Base-by-base conservation (phyloP, 1,140 invertebrate species). In the Campodea augens region DNA sequence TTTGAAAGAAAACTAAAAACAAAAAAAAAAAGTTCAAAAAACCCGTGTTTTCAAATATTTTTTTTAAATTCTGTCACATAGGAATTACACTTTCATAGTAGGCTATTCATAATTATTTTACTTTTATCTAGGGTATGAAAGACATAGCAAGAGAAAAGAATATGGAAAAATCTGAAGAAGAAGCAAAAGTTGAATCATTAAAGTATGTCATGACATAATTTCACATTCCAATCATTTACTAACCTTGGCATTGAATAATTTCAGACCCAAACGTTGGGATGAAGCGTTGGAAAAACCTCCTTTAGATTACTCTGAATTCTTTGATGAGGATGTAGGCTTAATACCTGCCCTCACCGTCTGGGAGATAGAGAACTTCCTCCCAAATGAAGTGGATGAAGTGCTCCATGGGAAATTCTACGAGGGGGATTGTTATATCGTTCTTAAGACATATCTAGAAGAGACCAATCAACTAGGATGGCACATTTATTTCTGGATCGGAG, bases 331-430 rank as follows among this genome's bases (percentile, higher is more conserved):
- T 59, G 88, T 92, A 1, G 93, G 93, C 4, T 87, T 93, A 57
- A 72, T 81, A 37, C 78, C 80, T 0, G 88, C 87, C 19, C 55
- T 96, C 18, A 79, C 80, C 2, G 78, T 92, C 47, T 98, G 92
- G 90, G 92, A 97, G 69, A 98, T 98, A 48, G 93, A 98, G 64
- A 98, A 99, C 61, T 98, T 99, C 61, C 67, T 98, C 46, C 95
- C 95, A 0, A 95, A 92, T 60, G 78, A 81, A 55, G 60, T 97
- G 46, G 82, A 87, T 47, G 77, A 87, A 72, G 83, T 81, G 10
- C 76, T 86, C 1, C 81, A 95, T 66, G 95, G 96, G 5, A 96
- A 97, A 64, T 98, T 99, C 64, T 99, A 97, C 59, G 91, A 98
- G 67, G 95, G 87, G 13, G 96, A 99, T 63, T 98, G 93, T 64